Conservation (phyloP, 2,797 vertebrate genomes). For the Eulemur coronatus region DNA sequence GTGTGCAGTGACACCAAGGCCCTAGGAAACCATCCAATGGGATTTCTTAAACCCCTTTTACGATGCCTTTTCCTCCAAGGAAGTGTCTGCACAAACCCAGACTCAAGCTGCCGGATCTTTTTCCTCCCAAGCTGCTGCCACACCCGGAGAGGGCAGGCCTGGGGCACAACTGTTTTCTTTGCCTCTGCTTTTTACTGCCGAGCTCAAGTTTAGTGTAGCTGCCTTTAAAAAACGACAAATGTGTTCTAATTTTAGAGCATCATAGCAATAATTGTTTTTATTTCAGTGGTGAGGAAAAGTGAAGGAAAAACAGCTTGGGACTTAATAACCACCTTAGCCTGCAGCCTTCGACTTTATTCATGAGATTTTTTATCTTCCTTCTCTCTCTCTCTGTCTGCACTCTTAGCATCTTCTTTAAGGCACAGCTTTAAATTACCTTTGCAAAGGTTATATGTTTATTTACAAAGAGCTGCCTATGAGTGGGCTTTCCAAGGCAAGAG, state of each 20-base stretch:
- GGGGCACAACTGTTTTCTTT: slow-evolving; percentile 75
- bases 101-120: slow-evolving; percentile 36
- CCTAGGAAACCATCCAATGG: slow-evolving; percentile 40
- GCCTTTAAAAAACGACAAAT: slow-evolving; percentile 82
- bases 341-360: slow-evolving; percentile 87
- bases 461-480: slow-evolving; percentile 83
- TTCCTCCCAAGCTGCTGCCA: slow-evolving; percentile 70
- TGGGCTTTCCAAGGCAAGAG: slow-evolving; percentile 80
- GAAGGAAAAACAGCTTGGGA: slow-evolving; percentile 85
- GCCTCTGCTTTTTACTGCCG: slow-evolving; percentile 63
- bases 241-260: slow-evolving; percentile 83
- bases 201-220: slow-evolving; percentile 72
- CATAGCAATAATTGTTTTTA: slow-evolving; percentile 85
- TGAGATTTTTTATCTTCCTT: slow-evolving; percentile 86
- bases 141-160: slow-evolving; percentile 67
- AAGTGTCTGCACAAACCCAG: slow-evolving; percentile 70
- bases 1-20: background rate
- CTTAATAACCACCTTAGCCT: slow-evolving; percentile 88
- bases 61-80: background rate
- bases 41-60: slow-evolving; percentile 69
- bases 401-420: slow-evolving; percentile 85
- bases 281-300: slow-evolving; percentile 81
- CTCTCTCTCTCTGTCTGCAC: slow-evolving; percentile 74
- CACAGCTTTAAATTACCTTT: slow-evolving; percentile 86
- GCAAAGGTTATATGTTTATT: slow-evolving; percentile 89